A percentile compares a stretch with the other conserved stretches of the same genome.
Conservation (phyloP, 2,888 invertebrate species). For the Drosophila anceps region DNA sequence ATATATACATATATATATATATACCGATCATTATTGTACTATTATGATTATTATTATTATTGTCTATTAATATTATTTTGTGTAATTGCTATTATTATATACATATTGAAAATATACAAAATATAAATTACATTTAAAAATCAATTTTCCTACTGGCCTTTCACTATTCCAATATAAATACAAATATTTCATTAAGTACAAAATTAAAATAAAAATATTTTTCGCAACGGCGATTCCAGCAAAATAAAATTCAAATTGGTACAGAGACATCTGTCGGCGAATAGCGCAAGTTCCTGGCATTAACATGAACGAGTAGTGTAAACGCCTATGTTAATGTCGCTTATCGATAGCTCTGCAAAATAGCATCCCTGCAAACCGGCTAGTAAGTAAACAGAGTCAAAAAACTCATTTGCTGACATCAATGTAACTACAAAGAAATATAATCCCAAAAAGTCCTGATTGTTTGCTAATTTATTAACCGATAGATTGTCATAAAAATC, state of each 20-base stretch:
- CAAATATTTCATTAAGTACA: background rate
- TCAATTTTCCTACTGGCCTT: background rate
- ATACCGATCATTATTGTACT: slow-evolving; percentile 66
- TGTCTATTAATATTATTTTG: slow-evolving; percentile 75
- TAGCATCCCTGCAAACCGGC: slow-evolving; percentile 25
- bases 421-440: background rate
- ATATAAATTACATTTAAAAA: slow-evolving; percentile 60
- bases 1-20: slow-evolving; percentile 43
- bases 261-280: slow-evolving; percentile 23
- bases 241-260: background rate
- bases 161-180: background rate
- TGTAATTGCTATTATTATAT: slow-evolving; percentile 74
- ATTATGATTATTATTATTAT: slow-evolving; percentile 69
- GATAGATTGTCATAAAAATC: background rate
- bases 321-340: background rate
- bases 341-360: slow-evolving; percentile 24
- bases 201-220: background rate
- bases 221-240: background rate
- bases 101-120: slow-evolving; percentile 70
- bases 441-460: too few species aligned
- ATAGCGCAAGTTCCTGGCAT: background rate
- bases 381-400: slow-evolving; percentile 18
- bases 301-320: background rate
- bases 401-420: background rate
- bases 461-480: background rate